These are phyloP conservation scores for Centruroides vittatus DNA, from an alignment of 1,140 invertebrate species.

Conservation along the genomic window DNA sequence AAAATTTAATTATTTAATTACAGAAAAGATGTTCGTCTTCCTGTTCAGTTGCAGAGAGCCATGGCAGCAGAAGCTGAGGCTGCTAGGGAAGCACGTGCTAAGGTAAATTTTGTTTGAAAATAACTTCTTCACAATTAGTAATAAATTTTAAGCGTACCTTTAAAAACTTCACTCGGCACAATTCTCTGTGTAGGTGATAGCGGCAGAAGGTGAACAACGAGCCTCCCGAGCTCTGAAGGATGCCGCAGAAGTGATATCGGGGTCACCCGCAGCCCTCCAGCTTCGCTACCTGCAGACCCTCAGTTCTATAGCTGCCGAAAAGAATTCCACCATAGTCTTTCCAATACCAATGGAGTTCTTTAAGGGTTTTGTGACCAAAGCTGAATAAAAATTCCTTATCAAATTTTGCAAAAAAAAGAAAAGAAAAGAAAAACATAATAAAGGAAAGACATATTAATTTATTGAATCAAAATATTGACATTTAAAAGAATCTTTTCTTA, in stretches of 20 bases:
- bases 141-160: background rate
- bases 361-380: slow-evolving; percentile 8
- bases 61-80: slow-evolving; percentile 82
- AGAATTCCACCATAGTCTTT: slow-evolving; percentile 32
- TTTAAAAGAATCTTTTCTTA: background rate
- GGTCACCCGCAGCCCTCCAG: slow-evolving; percentile 29
- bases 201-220: slow-evolving; percentile 25
- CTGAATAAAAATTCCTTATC: background rate
- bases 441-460: background rate
- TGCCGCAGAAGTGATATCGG: slow-evolving; percentile 39
- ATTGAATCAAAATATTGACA: background rate
- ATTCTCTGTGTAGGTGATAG: slow-evolving; percentile 18
- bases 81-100: slow-evolving; percentile 62
- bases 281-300: slow-evolving; percentile 32
- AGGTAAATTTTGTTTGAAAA: slow-evolving; percentile 36
- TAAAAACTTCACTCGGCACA: background rate
- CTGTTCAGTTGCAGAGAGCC: slow-evolving; percentile 62
- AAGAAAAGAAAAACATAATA: background rate
- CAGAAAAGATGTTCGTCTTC: slow-evolving; percentile 77
- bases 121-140: background rate
- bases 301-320: slow-evolving; percentile 29
- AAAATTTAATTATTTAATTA: slow-evolving; percentile 17
- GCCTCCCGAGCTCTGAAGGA: slow-evolving; percentile 37
- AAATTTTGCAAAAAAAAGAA: background rate
- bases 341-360: slow-evolving; percentile 19